phyloP scores from a whole-genome alignment of 2,888 invertebrate genomes.

The Rosalia funebris region DNA sequence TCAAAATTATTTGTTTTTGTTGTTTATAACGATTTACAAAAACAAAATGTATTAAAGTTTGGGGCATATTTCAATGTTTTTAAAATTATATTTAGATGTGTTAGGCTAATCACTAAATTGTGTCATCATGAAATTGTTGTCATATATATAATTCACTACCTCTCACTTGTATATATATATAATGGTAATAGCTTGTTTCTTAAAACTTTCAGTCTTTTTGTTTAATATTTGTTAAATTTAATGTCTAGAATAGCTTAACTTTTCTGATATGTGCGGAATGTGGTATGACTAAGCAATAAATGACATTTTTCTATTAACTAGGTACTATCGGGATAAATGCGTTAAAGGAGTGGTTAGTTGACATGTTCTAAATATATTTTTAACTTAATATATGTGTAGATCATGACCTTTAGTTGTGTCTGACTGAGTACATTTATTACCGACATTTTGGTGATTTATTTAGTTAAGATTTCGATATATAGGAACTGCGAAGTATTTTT shows the following conservation, averaged over 20 bases:
- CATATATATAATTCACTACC: slow-evolving; percentile 52
- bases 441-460: slow-evolving; percentile 44
- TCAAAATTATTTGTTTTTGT: slow-evolving; percentile 28
- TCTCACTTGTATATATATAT: slow-evolving; percentile 49
- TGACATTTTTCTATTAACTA: slow-evolving; percentile 50
- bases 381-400: slow-evolving; percentile 47
- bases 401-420: slow-evolving; percentile 50
- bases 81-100: slow-evolving; percentile 58
- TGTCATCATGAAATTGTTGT: slow-evolving; percentile 42
- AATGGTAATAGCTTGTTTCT: slow-evolving; percentile 32
- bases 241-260: slow-evolving; percentile 36
- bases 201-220: slow-evolving; percentile 36
- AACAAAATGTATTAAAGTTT: slow-evolving; percentile 55
- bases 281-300: slow-evolving; percentile 63
- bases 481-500: slow-evolving; percentile 24
- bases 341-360: slow-evolving; percentile 51
- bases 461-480: slow-evolving; percentile 44
- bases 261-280: slow-evolving; percentile 50
- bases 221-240: slow-evolving; percentile 36
- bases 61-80: slow-evolving; percentile 50
- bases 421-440: slow-evolving; percentile 51
- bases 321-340: slow-evolving; percentile 29
- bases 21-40: slow-evolving; percentile 21
- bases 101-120: slow-evolving; percentile 54
- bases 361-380: slow-evolving; percentile 56